phyloP scores from a whole-genome alignment of 2,113 vertebrate species.

The Chelonoidis abingdonii region DNA sequence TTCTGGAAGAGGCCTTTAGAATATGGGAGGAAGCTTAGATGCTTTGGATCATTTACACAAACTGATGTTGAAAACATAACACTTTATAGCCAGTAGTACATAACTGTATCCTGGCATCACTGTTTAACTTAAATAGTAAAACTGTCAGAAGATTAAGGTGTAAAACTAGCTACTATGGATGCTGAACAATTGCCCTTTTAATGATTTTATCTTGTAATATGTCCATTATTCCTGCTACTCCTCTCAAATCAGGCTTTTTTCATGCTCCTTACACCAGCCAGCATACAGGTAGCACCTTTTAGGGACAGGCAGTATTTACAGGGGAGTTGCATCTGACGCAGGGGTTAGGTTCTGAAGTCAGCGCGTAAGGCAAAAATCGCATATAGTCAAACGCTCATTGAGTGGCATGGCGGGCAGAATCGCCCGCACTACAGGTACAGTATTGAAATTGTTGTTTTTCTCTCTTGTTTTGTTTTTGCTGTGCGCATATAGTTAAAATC shows the following conservation, averaged over 20 bases:
- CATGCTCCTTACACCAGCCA: neutral
- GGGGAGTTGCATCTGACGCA: too few relatives aligned
- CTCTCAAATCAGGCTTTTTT: neutral
- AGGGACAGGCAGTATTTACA: neutral
- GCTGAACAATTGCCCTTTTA: neutral
- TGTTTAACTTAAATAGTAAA: neutral
- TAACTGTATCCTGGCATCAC: neutral
- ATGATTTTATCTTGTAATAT: neutral
- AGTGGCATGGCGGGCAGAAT: too few relatives aligned
- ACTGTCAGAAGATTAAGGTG: neutral
- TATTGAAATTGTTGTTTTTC: too few relatives aligned
- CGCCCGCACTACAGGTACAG: too few relatives aligned
- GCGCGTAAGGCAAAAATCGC: too few relatives aligned
- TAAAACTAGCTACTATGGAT: neutral
- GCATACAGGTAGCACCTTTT: neutral
- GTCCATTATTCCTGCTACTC: neutral
- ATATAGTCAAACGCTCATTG: too few relatives aligned
- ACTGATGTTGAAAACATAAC: neutral
- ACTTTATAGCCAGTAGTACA: neutral
- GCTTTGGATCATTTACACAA: neutral
- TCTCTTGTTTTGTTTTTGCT: too few relatives aligned
- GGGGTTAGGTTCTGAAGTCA: too few relatives aligned
- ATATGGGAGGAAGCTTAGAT: neutral
- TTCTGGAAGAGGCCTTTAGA: neutral
- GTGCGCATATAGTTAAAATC: too few relatives aligned